Conservation (phyloP, 2,888 invertebrate genomes). For the Argynnis bischoffii region DNA sequence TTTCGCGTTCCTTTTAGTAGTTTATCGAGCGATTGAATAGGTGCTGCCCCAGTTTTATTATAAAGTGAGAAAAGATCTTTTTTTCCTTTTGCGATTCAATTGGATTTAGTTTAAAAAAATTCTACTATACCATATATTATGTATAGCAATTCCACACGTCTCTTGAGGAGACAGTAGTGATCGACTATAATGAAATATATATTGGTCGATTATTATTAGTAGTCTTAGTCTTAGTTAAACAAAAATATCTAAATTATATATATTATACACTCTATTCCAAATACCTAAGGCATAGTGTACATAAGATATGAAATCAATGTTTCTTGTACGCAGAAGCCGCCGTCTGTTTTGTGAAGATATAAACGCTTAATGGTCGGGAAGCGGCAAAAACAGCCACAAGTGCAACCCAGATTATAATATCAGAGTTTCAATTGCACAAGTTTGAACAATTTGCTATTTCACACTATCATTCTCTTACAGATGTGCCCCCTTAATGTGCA, state of each 20-base stretch:
- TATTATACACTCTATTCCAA: not conserved
- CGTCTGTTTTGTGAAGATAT: slow-evolving; percentile 65
- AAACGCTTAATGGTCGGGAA: slow-evolving; percentile 59
- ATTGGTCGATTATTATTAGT: no score
- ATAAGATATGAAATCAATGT: slow-evolving; percentile 40
- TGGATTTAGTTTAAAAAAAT: not conserved
- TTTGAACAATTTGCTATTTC: slow-evolving; percentile 74
- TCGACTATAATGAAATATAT: no score
- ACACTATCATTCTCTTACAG: slow-evolving; percentile 61
- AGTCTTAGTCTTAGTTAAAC: not conserved
- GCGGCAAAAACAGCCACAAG: slow-evolving; percentile 69
- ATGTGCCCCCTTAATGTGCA: slow-evolving; percentile 35
- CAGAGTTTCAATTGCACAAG: slow-evolving; percentile 78
- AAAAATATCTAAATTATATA: not conserved
- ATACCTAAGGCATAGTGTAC: not conserved
- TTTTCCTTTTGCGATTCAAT: slow-evolving; percentile 8
- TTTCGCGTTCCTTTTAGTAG: slow-evolving; percentile 53
- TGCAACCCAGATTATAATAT: slow-evolving; percentile 76
- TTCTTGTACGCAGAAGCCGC: slow-evolving; percentile 45
- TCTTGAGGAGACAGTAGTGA: no score
- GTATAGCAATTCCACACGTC: no score
- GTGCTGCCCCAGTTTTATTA: slow-evolving; percentile 20
- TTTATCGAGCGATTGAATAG: slow-evolving; percentile 51
- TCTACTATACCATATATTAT: not conserved
- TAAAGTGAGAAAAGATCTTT: slow-evolving; percentile 13